Base-by-base conservation (phyloP, 2,888 invertebrate species). In the Zhuqinia jingwanae region DNA sequence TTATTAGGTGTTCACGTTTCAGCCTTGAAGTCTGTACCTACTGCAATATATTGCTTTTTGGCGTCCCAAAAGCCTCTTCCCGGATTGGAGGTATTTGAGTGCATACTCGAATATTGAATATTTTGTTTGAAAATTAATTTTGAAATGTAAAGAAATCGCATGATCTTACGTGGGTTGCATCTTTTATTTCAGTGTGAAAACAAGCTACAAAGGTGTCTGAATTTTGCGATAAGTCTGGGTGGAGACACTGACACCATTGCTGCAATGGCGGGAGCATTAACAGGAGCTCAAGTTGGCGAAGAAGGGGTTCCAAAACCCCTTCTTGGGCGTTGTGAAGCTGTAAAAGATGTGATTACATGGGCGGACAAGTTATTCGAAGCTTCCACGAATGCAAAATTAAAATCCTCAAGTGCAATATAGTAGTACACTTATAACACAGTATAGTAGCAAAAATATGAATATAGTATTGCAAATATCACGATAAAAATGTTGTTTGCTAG, bases 21-120 rank as follows among this genome's bases (percentile, higher is more conserved):
- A 58, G 96, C 96, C 0, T 91, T 95, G n/a, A 93, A 94, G 88
- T 95, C 96, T 0, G 95, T 96, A 10, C 95, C 96, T 2, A 95
- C 95, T 25, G 95, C 96, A 20, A 94, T 96, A 89, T 96, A 94
- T 92, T 94, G 95, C 90, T 96, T 95, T 91, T 92, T 96, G 36
- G 93, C 93, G 90, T 94, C 94, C 5, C 93, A 93, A 85, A 92
- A 92, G 58, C 93, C 93, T 60, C 93, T 94, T 85, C 92, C 92
- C 2, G 92, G 92, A 45, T 93, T 94, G 65, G 91, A 93, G 91
- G 94, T 94, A 63, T 36, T 73, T 27, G 20, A 56, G 10, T 47
- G 20, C 22, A 13, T 68, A 25, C 17, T 6, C 3, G 36, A 6
- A 6, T 36, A 3, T 6, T 36, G 8, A 36, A 6, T 3, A 36